Conservation (phyloP, 2,113 vertebrate genomes). For the Rissa tridactyla region DNA sequence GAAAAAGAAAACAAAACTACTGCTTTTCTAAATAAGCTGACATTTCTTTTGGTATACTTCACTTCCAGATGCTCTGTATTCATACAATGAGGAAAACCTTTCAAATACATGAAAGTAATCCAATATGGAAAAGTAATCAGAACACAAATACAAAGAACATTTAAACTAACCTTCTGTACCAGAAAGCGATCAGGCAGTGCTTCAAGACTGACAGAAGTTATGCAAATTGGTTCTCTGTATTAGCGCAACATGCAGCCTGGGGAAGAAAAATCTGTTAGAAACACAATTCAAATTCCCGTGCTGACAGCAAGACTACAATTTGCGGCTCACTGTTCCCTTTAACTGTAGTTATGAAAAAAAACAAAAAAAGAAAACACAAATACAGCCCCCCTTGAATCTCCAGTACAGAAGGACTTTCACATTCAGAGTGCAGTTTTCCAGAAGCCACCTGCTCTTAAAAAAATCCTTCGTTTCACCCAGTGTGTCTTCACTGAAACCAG, state of each 20-base stretch:
- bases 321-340: neutral
- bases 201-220: neutral
- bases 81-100: neutral
- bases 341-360: accelerated
- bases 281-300: neutral
- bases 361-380: neutral
- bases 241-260: neutral
- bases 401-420: neutral
- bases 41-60: neutral
- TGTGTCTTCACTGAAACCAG: neutral
- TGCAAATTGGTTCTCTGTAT: neutral
- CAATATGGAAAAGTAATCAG: neutral
- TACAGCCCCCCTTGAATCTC: too few species aligned
- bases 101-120: neutral
- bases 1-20: neutral
- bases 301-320: neutral
- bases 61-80: neutral
- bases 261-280: neutral
- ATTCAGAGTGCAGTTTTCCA: neutral
- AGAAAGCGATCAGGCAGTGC: neutral
- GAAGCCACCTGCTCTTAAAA: neutral
- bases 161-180: neutral
- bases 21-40: neutral
- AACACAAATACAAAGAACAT: neutral
- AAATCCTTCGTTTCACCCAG: neutral